Conservation (phyloP, 2,888 invertebrate genomes). For the Limnephilus rhombicus region DNA sequence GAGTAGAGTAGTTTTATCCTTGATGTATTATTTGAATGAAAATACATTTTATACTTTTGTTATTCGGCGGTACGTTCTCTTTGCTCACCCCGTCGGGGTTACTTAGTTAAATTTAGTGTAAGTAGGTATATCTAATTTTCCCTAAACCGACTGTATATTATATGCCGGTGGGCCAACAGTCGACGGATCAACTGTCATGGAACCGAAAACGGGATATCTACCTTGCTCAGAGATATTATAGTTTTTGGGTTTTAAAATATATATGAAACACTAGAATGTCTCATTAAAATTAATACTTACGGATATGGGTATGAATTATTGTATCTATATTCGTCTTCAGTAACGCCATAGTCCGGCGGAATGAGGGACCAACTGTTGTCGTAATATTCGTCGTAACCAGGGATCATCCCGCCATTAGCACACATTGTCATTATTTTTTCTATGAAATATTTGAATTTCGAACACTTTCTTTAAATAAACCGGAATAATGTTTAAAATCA, state of each 20-base stretch:
- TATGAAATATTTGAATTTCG: conserved; percentile 28
- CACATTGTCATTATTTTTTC: conserved; percentile 76
- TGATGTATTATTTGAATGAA: too few species aligned
- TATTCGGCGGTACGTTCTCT: too few species aligned
- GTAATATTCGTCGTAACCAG: conserved; percentile 80
- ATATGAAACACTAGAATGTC: conserved; percentile 61
- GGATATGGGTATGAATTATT: conserved; percentile 73
- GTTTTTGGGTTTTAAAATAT: not conserved
- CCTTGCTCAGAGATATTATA: too few species aligned
- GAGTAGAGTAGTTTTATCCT: too few species aligned
- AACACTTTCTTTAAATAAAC: not conserved
- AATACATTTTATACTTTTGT: too few species aligned
- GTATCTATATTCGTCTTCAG: conserved; percentile 85
- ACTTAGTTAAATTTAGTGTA: too few species aligned
- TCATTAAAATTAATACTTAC: conserved; percentile 78
- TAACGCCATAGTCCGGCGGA: conserved; percentile 83
- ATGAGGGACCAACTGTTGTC: conserved; percentile 84
- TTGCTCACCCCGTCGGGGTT: too few species aligned
- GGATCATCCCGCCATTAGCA: conserved; percentile 76
- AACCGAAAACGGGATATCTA: too few species aligned
- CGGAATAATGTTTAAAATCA: not conserved
- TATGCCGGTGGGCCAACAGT: too few species aligned
- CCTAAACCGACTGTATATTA: too few species aligned
- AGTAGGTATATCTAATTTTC: too few species aligned
- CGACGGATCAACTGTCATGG: too few species aligned